Percentiles rank a stretch among this genome's conserved stretches.
Evolutionary conservation across 2,888 invertebrate genomes (phyloP).

Genomic region (Megastigmus dorsalis): DNA sequence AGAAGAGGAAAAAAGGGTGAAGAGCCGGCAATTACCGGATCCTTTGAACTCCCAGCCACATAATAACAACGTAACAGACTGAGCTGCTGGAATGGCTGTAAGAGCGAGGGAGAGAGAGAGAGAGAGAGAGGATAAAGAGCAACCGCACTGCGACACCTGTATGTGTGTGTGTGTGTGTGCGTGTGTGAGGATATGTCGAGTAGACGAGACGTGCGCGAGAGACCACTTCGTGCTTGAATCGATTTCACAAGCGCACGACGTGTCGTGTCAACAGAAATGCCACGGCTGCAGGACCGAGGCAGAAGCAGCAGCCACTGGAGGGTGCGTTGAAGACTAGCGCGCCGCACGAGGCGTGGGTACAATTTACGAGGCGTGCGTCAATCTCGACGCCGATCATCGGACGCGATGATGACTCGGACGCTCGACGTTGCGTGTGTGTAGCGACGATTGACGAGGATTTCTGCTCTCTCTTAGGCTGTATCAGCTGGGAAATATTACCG

Average conservation of each 20-base stretch:
- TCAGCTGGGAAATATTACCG: background rate
- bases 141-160: constrained; percentile 38
- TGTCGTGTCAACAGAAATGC: background rate
- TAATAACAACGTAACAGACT: background rate
- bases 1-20: too few species aligned
- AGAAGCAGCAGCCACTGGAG: too few species aligned
- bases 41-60: too few species aligned
- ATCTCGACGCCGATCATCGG: background rate
- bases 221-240: constrained; percentile 18
- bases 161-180: too few species aligned
- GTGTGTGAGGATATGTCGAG: too few species aligned
- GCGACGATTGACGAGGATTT: background rate
- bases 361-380: constrained; percentile 21
- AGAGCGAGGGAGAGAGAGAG: constrained; percentile 24
- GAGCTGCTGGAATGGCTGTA: background rate
- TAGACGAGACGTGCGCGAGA: constrained; percentile 12
- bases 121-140: constrained; percentile 23
- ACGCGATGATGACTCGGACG: background rate
- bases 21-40: too few species aligned
- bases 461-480: background rate
- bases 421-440: background rate
- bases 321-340: background rate
- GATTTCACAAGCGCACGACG: constrained; percentile 14
- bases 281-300: background rate
- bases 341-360: background rate